Evolutionary conservation across 2,113 vertebrate species (phyloP).

Genomic region (Sylvietta virens): DNA sequence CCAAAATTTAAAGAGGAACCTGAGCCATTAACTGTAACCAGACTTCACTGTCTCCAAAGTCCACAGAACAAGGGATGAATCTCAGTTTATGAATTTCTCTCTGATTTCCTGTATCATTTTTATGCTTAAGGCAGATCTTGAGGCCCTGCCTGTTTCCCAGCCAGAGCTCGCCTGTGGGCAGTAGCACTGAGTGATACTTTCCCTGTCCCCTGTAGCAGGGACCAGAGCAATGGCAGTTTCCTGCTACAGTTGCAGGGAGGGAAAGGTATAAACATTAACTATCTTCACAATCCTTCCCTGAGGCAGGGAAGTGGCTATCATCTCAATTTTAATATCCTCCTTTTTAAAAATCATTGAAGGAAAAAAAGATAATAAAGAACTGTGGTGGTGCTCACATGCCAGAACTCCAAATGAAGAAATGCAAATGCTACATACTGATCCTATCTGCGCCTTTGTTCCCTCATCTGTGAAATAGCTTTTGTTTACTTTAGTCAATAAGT

Average conservation of each 20-base stretch:
- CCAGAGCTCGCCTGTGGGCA: background rate
- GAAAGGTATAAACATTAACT: constrained; percentile 13
- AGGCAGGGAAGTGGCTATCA: background rate
- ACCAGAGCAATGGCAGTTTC: background rate
- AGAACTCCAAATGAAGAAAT: constrained; percentile 4
- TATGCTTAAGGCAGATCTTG: background rate
- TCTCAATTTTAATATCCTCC: constrained; percentile 2
- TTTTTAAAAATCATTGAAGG: constrained; percentile 25
- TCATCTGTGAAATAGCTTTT: constrained; percentile 28
- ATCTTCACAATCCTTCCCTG: background rate
- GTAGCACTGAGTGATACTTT: background rate
- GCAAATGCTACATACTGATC: constrained; percentile 27
- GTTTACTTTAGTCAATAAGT: background rate
- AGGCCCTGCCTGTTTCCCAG: background rate
- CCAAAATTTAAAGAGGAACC: background rate
- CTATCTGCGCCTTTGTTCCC: constrained; percentile 27
- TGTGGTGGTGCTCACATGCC: background rate
- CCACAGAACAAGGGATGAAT: rapidly evolving
- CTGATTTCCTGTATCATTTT: background rate
- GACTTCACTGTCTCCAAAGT: background rate
- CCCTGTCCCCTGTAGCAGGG: background rate
- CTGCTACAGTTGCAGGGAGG: background rate
- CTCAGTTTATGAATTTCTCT: background rate
- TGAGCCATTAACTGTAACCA: background rate
- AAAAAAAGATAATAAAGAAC: constrained; percentile 9